Evolutionary conservation across 1,140 invertebrate genomes (phyloP), one percentile per base, ranked within the genome.

Genomic region (Zaprionus lachaisei): DNA sequence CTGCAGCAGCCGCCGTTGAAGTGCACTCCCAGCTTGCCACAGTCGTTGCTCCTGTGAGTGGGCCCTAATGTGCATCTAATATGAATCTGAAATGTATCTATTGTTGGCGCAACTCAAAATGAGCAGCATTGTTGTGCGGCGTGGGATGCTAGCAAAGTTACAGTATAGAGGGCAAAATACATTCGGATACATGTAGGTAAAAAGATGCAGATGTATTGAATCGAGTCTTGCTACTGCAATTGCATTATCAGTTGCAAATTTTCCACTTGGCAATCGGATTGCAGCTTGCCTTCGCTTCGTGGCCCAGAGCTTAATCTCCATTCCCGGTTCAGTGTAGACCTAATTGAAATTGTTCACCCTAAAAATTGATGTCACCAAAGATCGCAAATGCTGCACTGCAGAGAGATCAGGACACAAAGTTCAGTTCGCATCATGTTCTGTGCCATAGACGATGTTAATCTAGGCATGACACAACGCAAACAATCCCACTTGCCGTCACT

Each of bases 41-140:
- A 57, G 58, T 57, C 51, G 51, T 55, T 44, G 65, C 64, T 68
- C 71, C 71, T 78, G 55, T 72, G 66, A 77, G 79, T 73, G 72
- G 79, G 67, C 65, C 28, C 79, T 84, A 84, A 84, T 84, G 71
- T 74, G 73, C 71, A 77, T 81, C 81, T 81, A 84, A 84, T 75
- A 79, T 79, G 72, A 75, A 76, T 76, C 76, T 79, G 56, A 75
- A 76, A 79, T 79, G 49, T 69, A 55, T 76, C 71, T 78, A 74
- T 75, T 74, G 76, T 78, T 49, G 54, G 37, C 44, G 20, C 34
- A 14, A 63, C 72, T 69, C 60, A 66, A 78, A 78, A 70, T 74
- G 76, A 74, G 31, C 64, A 44, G 54, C 71, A 34, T 78, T 73
- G 71, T 78, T 68, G 12, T 15, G 44, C 28, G 55, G 65, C 76